Evolutionary conservation across 1,140 invertebrate species (phyloP).

Genomic region (Tetranychus cinnabarinus): DNA sequence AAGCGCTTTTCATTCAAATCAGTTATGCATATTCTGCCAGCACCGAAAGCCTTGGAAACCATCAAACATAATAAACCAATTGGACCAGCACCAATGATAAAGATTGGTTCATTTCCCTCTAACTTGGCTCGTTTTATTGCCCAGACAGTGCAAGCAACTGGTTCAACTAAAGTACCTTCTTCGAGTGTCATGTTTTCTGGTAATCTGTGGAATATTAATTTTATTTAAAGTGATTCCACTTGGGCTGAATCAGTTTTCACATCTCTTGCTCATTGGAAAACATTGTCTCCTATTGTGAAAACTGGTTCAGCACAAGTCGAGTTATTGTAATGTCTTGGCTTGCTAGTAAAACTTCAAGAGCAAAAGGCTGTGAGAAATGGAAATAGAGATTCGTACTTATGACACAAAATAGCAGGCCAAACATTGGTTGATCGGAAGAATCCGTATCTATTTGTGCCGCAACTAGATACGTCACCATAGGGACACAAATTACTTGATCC

Average conservation of each 20-base stretch:
- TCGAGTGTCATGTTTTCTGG: slow-evolving; percentile 68
- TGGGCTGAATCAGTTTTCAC: too few species aligned
- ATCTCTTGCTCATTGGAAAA: neutral
- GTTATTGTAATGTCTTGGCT: neutral
- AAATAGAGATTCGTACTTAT: slow-evolving; percentile 10
- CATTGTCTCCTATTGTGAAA: neutral
- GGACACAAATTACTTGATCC: slow-evolving; percentile 71
- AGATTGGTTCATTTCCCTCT: slow-evolving; percentile 42
- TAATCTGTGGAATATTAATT: slow-evolving; percentile 20
- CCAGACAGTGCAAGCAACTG: slow-evolving; percentile 73
- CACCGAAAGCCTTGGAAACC: slow-evolving; percentile 63
- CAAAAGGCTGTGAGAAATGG: too few species aligned
- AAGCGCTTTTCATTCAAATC: slow-evolving; percentile 15
- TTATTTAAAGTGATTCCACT: too few species aligned
- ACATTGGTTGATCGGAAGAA: slow-evolving; percentile 11
- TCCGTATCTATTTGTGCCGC: slow-evolving; percentile 23
- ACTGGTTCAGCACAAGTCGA: neutral
- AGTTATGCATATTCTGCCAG: slow-evolving; percentile 32
- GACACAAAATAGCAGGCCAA: slow-evolving; percentile 14
- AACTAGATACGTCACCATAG: slow-evolving; percentile 53
- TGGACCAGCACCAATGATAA: slow-evolving; percentile 68
- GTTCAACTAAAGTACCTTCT: slow-evolving; percentile 79
- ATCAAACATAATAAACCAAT: slow-evolving; percentile 67
- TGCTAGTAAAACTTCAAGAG: too few species aligned
- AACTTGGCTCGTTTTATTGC: slow-evolving; percentile 56